Base-by-base conservation (phyloP, 2,797 vertebrate genomes). In the Coendou prehensilis region DNA sequence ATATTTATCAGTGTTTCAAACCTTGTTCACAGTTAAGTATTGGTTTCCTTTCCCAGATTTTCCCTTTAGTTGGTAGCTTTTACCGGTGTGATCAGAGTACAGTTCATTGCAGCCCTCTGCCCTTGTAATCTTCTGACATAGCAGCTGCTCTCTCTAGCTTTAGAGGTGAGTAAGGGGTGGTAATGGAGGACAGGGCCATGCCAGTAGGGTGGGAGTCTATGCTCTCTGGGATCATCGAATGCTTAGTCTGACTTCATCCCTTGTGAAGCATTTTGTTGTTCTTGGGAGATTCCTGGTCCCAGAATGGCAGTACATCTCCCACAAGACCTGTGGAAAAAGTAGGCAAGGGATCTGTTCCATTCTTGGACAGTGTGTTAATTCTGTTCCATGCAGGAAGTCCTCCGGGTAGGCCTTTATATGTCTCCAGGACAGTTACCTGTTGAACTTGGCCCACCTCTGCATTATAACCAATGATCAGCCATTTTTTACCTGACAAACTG, bases 141-240 rank as follows among this genome's bases (percentile, higher is more conserved):
- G 11, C 3, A 79, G 73, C 61, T 85, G 15, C 22, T 75, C 23
- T 3, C 47, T 63, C 0, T 22, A 41, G 75, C 61, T 82, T n/a
- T 33, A 69, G n/a, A 71, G 13, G 3, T 37, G 47, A 10, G 54
- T 6, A 13, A n/a, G 28, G 56, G 5, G 17, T 37, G 1, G 20
- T 41, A 20, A 45, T 71, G 22, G 45, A 79, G 10, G 30, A 1
- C 30, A 28, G 8, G 18, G 28, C 18, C 59, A 22, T 73, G 37
- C 0, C 0, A 45, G 30, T 56, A 28, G 14, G 9, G 13, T 6
- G 11, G 7, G 71, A 75, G 56, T 64, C 47, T 87, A 45, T 37
- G 9, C n/a, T 3, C 0, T 69, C 1, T n/a, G 1, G 8, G 2
- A 79, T 20, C 69, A 11, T 3, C 30, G n/a, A 33, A 18, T 71